phyloP scores from a whole-genome alignment of 2,113 vertebrate genomes.

The Anseranas semipalmata region DNA sequence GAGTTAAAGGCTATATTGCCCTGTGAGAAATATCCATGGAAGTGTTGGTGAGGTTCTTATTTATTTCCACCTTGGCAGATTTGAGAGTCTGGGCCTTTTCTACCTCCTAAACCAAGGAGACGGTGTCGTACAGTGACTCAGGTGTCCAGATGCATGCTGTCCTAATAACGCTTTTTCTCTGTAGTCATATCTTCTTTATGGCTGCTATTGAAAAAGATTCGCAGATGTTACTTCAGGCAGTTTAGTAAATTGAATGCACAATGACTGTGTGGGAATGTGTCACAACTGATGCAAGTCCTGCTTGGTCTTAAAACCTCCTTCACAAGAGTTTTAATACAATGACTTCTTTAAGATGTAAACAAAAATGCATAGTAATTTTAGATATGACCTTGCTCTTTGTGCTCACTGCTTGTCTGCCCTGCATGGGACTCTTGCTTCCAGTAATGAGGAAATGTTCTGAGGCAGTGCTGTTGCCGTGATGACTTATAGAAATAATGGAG shows the following conservation, averaged over 20 bases:
- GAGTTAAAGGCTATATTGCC: background rate
- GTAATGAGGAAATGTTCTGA: constrained; percentile 22
- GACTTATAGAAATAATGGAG: background rate
- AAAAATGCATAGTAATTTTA: background rate
- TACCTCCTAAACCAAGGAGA: background rate
- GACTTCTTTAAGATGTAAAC: background rate
- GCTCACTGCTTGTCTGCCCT: background rate
- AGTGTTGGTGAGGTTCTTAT: background rate
- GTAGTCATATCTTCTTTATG: fast-evolving
- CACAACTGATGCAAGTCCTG: background rate
- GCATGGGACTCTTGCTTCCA: background rate
- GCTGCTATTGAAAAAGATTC: background rate
- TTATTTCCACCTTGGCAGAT: background rate
- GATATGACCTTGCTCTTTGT: background rate
- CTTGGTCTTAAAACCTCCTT: background rate
- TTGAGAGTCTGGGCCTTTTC: background rate
- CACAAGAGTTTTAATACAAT: background rate
- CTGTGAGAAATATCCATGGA: background rate
- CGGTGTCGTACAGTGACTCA: background rate
- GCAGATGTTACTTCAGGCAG: background rate
- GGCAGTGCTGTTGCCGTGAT: background rate
- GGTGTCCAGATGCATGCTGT: background rate
- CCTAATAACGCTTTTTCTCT: background rate
- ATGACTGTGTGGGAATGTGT: background rate
- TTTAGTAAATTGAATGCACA: background rate